phyloP scores from a whole-genome alignment of 2,888 invertebrate genomes.

The Kryphioiulus occultus region DNA sequence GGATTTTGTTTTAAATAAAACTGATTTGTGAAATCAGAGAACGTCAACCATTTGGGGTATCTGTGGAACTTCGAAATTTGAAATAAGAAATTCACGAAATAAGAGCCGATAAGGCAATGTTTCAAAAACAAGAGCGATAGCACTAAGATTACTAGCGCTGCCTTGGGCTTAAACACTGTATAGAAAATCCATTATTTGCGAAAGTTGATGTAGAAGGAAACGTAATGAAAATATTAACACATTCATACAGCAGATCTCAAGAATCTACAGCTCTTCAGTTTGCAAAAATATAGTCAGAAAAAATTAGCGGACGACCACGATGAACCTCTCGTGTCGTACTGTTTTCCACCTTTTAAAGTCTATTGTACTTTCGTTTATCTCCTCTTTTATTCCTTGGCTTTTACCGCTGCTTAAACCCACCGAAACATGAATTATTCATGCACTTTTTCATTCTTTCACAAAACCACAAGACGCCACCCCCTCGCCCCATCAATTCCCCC shows the following conservation, averaged over 20 bases:
- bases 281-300: not conserved
- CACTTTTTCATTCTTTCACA: constrained; percentile 30
- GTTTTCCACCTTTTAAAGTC: constrained; percentile 24
- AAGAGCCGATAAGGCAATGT: too few species aligned
- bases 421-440: constrained; percentile 25
- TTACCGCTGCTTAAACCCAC: constrained; percentile 25
- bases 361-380: constrained; percentile 31
- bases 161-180: not conserved
- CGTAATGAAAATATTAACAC: not conserved
- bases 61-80: too few species aligned
- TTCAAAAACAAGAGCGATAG: not conserved
- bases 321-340: not conserved
- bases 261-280: not conserved
- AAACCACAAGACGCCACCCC: constrained; percentile 32
- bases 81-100: too few species aligned
- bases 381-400: constrained; percentile 19
- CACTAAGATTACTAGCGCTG: not conserved
- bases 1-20: too few species aligned
- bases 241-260: not conserved
- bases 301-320: not conserved
- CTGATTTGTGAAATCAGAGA: too few species aligned
- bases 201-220: not conserved
- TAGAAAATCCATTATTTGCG: not conserved
- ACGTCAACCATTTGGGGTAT: too few species aligned
- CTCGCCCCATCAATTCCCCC: constrained; percentile 41